Base-by-base conservation (phyloP, 1,140 invertebrate species). In the Macrostomum lignano region DNA sequence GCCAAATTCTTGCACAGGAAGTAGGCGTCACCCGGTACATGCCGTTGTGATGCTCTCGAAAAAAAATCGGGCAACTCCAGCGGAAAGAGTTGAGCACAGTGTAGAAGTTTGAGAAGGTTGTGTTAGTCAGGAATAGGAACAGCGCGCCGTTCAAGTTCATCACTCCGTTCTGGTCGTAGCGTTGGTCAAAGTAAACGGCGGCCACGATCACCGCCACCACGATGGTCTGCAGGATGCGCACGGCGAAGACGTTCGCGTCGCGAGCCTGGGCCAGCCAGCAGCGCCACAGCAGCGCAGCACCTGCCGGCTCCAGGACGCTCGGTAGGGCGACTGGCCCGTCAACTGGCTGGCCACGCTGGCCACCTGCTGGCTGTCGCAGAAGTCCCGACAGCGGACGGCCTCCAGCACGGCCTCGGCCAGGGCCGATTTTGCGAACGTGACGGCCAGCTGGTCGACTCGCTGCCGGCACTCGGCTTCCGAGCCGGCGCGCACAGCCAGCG, bases 81-180 rank as follows among this genome's bases (percentile, higher is more conserved):
- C 76, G 82, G 49, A 93, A 88, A 1, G 79, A 73, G 37, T 45
- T 48, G n/a, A 51, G 15, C 29, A 52, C 48, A 23, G 44, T 43
- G 35, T 62, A 60, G 38, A 55, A 38, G 31, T 41, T 53, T 17
- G 35, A 38, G 36, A 45, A 43, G 10, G 44, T 47, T 70, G 79
- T 76, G 51, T 81, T 82, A 3, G 73, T 79, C 2, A 88, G 61
- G 47, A 82, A 72, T 33, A 88, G 67, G 48, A 86, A 91, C 14
- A 91, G 63, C n/a, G 73, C 75, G 29, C 84, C 84, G 49, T 86
- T 88, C 36, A 91, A 79, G 51, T 91, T 91, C 68, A 76, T 75
- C 0, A 86, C 72, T 3, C 77, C 77, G 42, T 77, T 71, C 52
- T 84, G 71, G 44, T 74, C 68, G 21, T 76, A 46, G 43, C 66